Evolutionary conservation across 2,113 vertebrate genomes (phyloP), one percentile per base, ranked within the genome.

Genomic region (Abramis brama): DNA sequence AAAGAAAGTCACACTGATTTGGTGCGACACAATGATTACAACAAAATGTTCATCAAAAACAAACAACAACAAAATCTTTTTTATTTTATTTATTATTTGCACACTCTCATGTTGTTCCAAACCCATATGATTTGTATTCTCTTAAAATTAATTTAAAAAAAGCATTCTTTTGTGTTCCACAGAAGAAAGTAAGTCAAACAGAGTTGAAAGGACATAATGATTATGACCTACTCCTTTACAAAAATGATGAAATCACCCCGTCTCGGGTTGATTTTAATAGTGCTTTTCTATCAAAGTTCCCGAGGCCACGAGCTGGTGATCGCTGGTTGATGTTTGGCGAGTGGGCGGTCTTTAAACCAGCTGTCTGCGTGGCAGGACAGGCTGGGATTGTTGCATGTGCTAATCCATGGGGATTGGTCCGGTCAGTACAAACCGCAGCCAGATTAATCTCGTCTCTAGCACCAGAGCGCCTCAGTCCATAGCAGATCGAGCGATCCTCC

Each of bases 391-490:
- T 52, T 89, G 89, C 87, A 82, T 85, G 91, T 89, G 88, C 85
- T 95, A 94, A 96, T 95, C 92, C 91, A 74, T 86, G 77, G 89
- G 36, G 91, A 91, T 91, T 93, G 94, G 79, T 50, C 47, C 25
- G 83, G 66, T 71, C 92, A 91, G 85, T 90, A 92, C 88, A 91
- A 94, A 89, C 89, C 86, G 45, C 86, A 90, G 91, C 89, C 78
- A 92, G 94, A 89, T 95, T 95, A 96, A 95, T 96, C 93, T 94
- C 87, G 90, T 91, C 88, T 92, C 92, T 89, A 84, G 23, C 59
- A 62, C 83, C 84, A 81, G 71, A 5, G 73, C 39, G 30, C 68
- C 39, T 30, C 52, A 45, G 62, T 33, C 50, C 23, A 74, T 57
- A 60, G 43, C 79, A 73, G 81, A 45, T 82, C 83, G 60, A 71